Conservation (phyloP, 2,113 vertebrate species). For the Anoura caudifer region DNA sequence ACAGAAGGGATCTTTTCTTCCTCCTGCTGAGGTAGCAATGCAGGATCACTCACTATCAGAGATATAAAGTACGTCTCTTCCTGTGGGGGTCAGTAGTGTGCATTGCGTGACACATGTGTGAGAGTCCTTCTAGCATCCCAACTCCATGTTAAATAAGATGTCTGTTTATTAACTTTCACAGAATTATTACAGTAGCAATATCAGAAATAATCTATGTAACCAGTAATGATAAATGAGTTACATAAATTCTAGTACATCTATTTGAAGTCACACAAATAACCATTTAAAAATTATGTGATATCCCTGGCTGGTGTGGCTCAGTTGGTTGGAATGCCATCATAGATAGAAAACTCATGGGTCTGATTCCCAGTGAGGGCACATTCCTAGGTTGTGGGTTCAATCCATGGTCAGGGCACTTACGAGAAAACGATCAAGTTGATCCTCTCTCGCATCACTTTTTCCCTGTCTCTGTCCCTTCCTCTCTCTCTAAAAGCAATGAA, state of each 20-base stretch:
- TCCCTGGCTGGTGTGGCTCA: too few species aligned
- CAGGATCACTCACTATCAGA: background rate
- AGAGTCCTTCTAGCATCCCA: background rate
- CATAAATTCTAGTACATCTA: background rate
- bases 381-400: too few species aligned
- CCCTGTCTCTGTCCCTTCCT: too few species aligned
- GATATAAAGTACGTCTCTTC: background rate
- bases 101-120: background rate
- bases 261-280: slow-evolving; percentile 10
- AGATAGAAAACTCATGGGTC: too few species aligned
- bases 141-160: background rate
- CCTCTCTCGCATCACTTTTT: too few species aligned
- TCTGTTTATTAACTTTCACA: background rate
- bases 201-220: background rate
- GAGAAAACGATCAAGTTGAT: too few species aligned
- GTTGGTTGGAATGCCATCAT: too few species aligned
- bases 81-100: background rate
- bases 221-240: background rate
- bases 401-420: too few species aligned
- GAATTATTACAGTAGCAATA: background rate
- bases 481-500: too few species aligned
- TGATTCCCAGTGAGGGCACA: too few species aligned
- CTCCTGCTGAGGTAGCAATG: background rate
- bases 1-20: background rate
- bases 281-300: background rate